Evolutionary conservation across 1,140 invertebrate species (phyloP).

Genomic region (Drosophila truncata): DNA sequence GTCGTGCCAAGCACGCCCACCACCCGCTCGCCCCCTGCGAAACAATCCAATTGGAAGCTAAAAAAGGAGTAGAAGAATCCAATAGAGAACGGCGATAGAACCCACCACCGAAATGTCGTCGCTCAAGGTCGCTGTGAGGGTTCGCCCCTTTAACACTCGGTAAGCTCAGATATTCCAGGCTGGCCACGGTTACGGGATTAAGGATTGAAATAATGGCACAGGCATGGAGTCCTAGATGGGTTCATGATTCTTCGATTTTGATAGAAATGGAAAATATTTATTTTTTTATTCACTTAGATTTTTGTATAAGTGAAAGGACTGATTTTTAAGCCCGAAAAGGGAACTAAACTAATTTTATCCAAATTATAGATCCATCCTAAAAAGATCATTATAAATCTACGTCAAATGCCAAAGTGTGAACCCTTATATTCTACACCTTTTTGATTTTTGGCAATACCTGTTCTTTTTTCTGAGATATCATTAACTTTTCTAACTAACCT

Average conservation of each 20-base stretch:
- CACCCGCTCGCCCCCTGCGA: conserved; percentile 28
- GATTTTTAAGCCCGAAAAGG: too few relatives aligned
- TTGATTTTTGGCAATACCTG: too few relatives aligned
- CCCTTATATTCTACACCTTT: too few relatives aligned
- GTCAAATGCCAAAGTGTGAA: too few relatives aligned
- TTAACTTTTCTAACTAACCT: too few relatives aligned
- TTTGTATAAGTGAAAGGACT: too few relatives aligned
- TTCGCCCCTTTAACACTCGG: conserved; percentile 89
- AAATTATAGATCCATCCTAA: too few relatives aligned
- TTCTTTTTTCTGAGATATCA: too few relatives aligned
- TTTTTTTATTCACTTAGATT: background rate
- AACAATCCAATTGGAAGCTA: conserved; percentile 20
- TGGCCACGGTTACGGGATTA: conserved; percentile 14
- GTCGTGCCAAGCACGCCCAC: conserved; percentile 20
- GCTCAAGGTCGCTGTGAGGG: conserved; percentile 89
- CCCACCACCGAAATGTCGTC: conserved; percentile 87
- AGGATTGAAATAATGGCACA: background rate
- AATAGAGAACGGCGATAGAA: conserved; percentile 17
- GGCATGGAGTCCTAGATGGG: background rate
- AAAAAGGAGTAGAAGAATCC: conserved; percentile 51
- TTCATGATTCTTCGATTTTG: too few relatives aligned
- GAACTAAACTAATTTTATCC: too few relatives aligned
- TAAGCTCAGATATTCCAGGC: conserved; percentile 70
- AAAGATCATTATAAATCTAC: too few relatives aligned
- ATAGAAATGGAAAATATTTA: background rate